phyloP scores from a whole-genome alignment of 2,113 vertebrate species.

The Eudyptes chrysolophus region DNA sequence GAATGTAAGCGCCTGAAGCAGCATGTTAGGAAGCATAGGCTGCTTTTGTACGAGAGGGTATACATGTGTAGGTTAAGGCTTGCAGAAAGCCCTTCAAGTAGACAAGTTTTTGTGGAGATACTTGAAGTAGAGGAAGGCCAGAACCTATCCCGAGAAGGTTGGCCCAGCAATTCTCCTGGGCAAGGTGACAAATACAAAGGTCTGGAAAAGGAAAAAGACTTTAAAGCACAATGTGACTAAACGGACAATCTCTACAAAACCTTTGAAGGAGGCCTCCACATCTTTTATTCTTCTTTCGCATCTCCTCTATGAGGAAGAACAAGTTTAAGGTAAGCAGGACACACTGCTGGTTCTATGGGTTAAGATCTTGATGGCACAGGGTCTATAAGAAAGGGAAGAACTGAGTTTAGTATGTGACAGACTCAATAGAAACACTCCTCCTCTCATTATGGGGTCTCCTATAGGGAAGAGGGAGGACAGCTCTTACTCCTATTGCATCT shows the following conservation, averaged over 20 bases:
- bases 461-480: not conserved
- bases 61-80: not conserved
- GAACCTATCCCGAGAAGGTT: not conserved
- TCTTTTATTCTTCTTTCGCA: not conserved
- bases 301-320: not conserved
- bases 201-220: not conserved
- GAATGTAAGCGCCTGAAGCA: slow-evolving; percentile 17
- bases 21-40: not conserved
- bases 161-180: not conserved
- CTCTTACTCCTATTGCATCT: not conserved
- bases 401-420: not conserved
- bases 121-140: not conserved
- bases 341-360: not conserved
- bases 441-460: not conserved
- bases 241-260: not conserved
- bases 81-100: not conserved
- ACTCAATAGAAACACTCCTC: not conserved
- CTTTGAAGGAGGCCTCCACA: not conserved
- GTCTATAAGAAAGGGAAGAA: not conserved
- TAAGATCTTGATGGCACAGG: not conserved
- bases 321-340: not conserved
- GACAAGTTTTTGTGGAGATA: not conserved
- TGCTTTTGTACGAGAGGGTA: not conserved
- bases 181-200: not conserved
- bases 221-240: not conserved